phyloP scores from a whole-genome alignment of 2,113 vertebrate species.

The Perca fluviatilis region DNA sequence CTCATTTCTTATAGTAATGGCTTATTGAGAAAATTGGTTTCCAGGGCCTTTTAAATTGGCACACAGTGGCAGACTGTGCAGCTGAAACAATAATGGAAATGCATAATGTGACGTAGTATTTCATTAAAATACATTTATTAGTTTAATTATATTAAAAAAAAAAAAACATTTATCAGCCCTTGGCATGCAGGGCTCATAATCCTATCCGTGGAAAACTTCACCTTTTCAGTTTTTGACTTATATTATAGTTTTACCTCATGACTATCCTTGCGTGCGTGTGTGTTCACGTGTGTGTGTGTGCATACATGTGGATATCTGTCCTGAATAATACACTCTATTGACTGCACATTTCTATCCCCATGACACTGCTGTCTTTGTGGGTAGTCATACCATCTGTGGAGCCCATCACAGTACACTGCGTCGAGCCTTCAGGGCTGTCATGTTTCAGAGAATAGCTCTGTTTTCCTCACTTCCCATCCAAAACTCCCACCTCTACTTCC shows the following conservation, averaged over 20 bases:
- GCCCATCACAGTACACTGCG: not conserved
- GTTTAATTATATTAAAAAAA: not conserved
- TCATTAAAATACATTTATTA: not conserved
- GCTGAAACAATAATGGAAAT: not conserved
- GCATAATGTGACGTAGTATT: not conserved
- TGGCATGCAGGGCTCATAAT: not conserved
- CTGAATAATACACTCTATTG: conserved; percentile 34
- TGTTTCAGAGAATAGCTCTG: conserved; percentile 56
- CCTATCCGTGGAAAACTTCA: not conserved
- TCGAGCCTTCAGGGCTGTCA: conserved; percentile 45
- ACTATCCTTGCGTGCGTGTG: not conserved
- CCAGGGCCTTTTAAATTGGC: not conserved
- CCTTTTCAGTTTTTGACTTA: not conserved
- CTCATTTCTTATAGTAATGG: not conserved
- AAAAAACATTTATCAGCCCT: not conserved
- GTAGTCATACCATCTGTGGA: conserved; percentile 30
- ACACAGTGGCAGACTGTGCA: conserved; percentile 8
- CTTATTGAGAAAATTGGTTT: not conserved
- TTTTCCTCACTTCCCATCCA: conserved; percentile 40
- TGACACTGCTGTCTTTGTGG: conserved; percentile 34
- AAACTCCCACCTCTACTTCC: conserved; percentile 31
- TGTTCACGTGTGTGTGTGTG: not conserved
- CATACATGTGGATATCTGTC: conserved; percentile 20
- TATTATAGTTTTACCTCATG: not conserved
- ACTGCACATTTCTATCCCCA: conserved; percentile 17